Conservation (phyloP, 2,888 invertebrate species). For the Andrena trimmerana region DNA sequence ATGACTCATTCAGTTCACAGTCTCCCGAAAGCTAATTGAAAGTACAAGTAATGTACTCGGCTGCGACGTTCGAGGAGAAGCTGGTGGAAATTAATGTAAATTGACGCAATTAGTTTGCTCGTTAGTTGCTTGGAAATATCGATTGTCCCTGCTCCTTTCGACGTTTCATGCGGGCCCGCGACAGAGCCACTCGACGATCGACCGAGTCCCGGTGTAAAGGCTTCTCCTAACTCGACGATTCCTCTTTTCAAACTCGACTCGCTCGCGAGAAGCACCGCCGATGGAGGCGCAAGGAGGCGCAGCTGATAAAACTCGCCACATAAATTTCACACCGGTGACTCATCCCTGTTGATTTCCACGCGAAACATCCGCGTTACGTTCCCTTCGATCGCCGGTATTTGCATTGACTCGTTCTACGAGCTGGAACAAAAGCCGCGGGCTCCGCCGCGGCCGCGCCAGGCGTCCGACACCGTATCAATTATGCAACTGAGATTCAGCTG, state of each 20-base stretch:
- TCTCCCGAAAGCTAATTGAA: conserved; percentile 42
- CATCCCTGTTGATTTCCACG: conserved; percentile 17
- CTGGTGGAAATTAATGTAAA: conserved; percentile 35
- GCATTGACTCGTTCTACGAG: neutral
- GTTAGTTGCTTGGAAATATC: conserved; percentile 29
- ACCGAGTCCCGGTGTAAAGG: no score
- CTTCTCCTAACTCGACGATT: neutral
- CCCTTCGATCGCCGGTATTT: conserved; percentile 2
- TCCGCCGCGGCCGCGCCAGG: neutral
- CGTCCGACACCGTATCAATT: conserved; percentile 37
- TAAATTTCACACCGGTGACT: conserved; percentile 31
- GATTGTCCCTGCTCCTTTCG: conserved; percentile 22
- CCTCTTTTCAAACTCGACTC: neutral
- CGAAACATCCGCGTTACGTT: neutral
- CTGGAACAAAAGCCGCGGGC: conserved; percentile 26
- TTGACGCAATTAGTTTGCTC: conserved; percentile 44
- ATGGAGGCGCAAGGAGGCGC: neutral
- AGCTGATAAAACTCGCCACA: conserved; percentile 6
- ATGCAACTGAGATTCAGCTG: conserved; percentile 39
- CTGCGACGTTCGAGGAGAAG: conserved; percentile 13
- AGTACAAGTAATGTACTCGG: conserved; percentile 36
- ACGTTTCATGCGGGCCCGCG: conserved; percentile 22
- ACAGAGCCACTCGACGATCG: neutral
- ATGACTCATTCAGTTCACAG: conserved; percentile 21
- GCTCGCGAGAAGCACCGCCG: neutral